phyloP scores from a whole-genome alignment of 2,888 invertebrate species.

The Odiellus spinosus region DNA sequence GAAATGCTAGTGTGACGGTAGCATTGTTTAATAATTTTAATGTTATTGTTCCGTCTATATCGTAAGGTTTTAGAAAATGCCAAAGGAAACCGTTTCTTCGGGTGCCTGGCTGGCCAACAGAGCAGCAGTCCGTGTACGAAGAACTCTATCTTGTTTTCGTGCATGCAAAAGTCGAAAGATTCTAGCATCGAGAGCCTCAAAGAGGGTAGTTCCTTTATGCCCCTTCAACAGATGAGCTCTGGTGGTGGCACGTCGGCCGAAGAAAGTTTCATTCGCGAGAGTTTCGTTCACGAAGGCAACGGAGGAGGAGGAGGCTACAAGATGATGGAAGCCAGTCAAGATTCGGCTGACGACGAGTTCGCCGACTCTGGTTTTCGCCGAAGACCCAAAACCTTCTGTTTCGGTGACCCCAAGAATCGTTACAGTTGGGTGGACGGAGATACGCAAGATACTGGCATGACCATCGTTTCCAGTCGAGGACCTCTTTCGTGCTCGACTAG shows the following conservation, averaged over 20 bases:
- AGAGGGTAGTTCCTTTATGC: slow-evolving; percentile 1
- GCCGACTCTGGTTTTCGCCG: slow-evolving; percentile 55
- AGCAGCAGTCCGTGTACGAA: slow-evolving; percentile 17
- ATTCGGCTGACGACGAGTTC: slow-evolving; percentile 8
- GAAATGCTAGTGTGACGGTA: no score
- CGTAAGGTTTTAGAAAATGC: slow-evolving; percentile 13
- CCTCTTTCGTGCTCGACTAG: slow-evolving; percentile 12
- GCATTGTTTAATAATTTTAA: no score
- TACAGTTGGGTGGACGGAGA: slow-evolving; percentile 5
- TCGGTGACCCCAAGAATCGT: slow-evolving; percentile 22
- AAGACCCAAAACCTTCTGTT: slow-evolving; percentile 55
- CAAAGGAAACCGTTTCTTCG: slow-evolving; percentile 14
- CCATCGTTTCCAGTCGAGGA: slow-evolving; percentile 5
- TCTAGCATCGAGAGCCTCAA: slow-evolving; percentile 14
- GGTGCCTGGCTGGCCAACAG: slow-evolving; percentile 17
- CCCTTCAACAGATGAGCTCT: not conserved
- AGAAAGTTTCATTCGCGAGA: no score
- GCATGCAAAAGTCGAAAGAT: slow-evolving; percentile 13
- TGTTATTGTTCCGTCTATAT: no score
- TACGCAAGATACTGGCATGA: not conserved
- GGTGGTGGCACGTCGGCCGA: no score
- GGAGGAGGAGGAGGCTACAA: not conserved
- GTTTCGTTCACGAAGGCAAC: no score
- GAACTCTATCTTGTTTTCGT: slow-evolving; percentile 16
- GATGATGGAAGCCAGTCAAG: not conserved